Conservation (phyloP, 2,113 vertebrate species). For the Casuarius casuarius region DNA sequence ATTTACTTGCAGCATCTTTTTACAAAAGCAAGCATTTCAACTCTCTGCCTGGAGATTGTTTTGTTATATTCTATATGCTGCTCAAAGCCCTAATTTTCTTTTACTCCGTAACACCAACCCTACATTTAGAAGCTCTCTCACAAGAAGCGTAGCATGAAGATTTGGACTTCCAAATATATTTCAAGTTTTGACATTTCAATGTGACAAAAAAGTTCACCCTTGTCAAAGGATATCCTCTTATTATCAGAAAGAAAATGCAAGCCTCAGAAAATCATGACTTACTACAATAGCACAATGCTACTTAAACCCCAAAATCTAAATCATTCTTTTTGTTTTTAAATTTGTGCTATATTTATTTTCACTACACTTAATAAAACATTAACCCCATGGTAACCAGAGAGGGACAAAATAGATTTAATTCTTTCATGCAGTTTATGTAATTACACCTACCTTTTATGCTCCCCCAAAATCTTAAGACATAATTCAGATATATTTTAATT, state of each 20-base stretch:
- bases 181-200: slow-evolving; percentile 41
- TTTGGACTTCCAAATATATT: not conserved
- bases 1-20: not conserved
- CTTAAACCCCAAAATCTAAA: not conserved
- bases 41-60: not conserved
- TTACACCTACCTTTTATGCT: not conserved
- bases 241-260: slow-evolving; percentile 31
- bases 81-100: not conserved
- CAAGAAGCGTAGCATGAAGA: not conserved
- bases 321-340: not conserved
- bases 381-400: not conserved
- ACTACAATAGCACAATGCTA: not conserved
- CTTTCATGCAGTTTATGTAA: not conserved
- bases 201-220: not conserved
- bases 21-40: not conserved
- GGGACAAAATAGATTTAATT: not conserved
- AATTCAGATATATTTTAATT: rapidly evolving
- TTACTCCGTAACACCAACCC: not conserved
- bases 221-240: slow-evolving; percentile 31
- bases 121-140: not conserved
- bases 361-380: not conserved
- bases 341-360: not conserved
- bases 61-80: not conserved
- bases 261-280: not conserved
- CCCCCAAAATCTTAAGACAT: not conserved